phyloP scores from a whole-genome alignment of 2,888 invertebrate genomes.

The Nasonovia ribisnigri region DNA sequence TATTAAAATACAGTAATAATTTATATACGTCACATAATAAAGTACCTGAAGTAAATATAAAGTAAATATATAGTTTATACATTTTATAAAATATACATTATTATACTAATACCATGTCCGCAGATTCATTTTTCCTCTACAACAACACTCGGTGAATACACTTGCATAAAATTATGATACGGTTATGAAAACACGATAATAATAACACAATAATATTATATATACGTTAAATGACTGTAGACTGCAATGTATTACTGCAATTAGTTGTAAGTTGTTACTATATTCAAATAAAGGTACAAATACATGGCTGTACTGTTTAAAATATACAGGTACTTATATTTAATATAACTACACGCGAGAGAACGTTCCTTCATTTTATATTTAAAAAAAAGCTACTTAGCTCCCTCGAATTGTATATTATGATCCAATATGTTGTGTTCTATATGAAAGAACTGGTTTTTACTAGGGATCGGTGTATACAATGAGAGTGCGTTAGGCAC shows the following conservation, averaged over 20 bases:
- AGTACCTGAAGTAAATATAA: neutral
- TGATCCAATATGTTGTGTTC: conserved; percentile 33
- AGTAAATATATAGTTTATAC: neutral
- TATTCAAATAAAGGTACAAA: neutral
- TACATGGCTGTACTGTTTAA: neutral
- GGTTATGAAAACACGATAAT: neutral
- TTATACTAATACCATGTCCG: neutral
- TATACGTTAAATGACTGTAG: neutral
- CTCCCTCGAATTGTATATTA: neutral
- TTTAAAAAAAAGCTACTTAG: neutral
- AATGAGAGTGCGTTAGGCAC: conserved; percentile 38
- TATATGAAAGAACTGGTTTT: conserved; percentile 49
- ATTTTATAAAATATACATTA: neutral
- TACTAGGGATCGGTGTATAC: conserved; percentile 33
- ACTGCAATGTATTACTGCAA: neutral
- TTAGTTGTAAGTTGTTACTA: neutral
- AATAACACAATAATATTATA: neutral
- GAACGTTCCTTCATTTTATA: conserved; percentile 40
- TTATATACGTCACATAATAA: neutral
- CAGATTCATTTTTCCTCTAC: neutral
- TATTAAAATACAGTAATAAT: conserved; percentile 6
- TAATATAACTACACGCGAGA: neutral
- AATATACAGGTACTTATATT: neutral
- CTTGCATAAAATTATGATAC: neutral
- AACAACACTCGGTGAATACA: neutral